Evolutionary conservation across 2,797 vertebrate genomes (phyloP).

Genomic region (Pangasius sanitwongsei): DNA sequence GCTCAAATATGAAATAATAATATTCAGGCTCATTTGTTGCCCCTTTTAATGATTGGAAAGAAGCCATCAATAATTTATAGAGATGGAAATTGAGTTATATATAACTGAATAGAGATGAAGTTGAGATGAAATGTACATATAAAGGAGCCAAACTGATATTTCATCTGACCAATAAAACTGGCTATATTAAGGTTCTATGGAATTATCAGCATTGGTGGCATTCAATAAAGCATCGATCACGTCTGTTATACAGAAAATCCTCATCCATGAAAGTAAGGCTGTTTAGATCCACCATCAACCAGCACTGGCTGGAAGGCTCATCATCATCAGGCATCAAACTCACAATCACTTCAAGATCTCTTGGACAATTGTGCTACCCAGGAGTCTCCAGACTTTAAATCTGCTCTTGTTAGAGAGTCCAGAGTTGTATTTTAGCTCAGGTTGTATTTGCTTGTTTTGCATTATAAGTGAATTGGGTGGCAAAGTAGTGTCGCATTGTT

Average conservation of each 20-base stretch:
- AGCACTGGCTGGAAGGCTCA: background rate
- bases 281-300: background rate
- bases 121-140: background rate
- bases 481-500: background rate
- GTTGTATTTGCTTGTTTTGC: background rate
- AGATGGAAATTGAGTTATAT: background rate
- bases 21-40: constrained; percentile 38
- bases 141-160: background rate
- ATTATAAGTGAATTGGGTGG: background rate
- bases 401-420: background rate
- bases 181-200: background rate
- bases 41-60: constrained; percentile 25
- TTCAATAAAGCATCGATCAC: background rate
- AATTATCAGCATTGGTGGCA: background rate
- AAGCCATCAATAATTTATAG: constrained; percentile 12
- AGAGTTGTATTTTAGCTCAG: background rate
- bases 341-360: background rate
- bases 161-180: background rate
- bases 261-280: background rate
- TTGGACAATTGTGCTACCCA: background rate
- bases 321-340: background rate
- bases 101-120: background rate
- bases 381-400: background rate
- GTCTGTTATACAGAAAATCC: background rate
- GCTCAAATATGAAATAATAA: constrained; percentile 42